Base-by-base conservation (phyloP, 2,113 vertebrate genomes). In the Hypomesus transpacificus region DNA sequence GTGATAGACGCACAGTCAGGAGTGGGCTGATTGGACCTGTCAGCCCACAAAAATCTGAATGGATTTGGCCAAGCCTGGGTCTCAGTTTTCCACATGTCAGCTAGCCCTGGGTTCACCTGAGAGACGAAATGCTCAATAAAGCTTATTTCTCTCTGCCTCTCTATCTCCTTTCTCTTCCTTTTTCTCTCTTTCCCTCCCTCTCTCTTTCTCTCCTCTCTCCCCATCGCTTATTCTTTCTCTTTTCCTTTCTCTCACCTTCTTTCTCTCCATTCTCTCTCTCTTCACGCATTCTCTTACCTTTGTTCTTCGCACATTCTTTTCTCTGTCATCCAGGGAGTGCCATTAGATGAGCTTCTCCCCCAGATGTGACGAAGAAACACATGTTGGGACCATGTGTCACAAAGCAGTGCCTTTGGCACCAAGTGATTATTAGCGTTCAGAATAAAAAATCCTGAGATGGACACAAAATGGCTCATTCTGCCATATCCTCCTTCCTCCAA, bases 21-120 rank as follows among this genome's bases (percentile, higher is more conserved):
- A 21, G 26, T 76, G 86, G 87, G 87, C 84, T 81, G 86, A 90
- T 86, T 88, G 76, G 79, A 76, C 79, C 82, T 85, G 86, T 88
- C 86, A 84, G 62, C 28, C 70, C 58, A 80, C 67, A 76, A 86
- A 80, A 79, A 80, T 85, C 79, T 79, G 82, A 86, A 84, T 90
- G 85, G 80, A 89, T 87, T 89, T 87, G 80, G 71, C 81, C 77
- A 58, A 5, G 34, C 62, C 78, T 65, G 79, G 77, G 71, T 77
- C 75, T 79, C 7, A 17, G 75, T 83, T 75, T 84, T 82, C 69
- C 39, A 79, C 74, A 72, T 72, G 75, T 69, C 73, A 81, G 75
- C 75, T 61, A 56, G 65, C 76, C 66, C 67, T 59, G 52, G 56
- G 39, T 81, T 79, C 63, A 79, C 72, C 67, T 66, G 68, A 52